phyloP scores from a whole-genome alignment of 2,888 invertebrate species.

The Harmothoe impar region DNA sequence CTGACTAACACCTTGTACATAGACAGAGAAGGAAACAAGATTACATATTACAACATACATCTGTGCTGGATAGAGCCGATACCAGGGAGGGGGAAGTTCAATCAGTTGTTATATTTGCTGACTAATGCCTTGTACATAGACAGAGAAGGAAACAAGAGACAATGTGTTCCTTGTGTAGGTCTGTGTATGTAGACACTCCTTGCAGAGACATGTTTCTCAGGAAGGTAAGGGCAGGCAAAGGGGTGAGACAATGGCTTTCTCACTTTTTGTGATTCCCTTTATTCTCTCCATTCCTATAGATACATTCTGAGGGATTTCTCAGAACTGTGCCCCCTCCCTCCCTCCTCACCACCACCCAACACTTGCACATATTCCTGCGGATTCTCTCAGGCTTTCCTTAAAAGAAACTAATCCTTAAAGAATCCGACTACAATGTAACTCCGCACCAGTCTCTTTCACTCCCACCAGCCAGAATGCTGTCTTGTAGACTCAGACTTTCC shows the following conservation, averaged over 20 bases:
- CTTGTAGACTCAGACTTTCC: background rate
- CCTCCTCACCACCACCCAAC: background rate
- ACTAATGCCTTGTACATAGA: too few relatives aligned
- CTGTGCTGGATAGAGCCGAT: too few relatives aligned
- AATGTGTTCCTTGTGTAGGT: too few relatives aligned
- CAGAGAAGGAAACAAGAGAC: too few relatives aligned
- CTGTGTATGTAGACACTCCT: too few relatives aligned
- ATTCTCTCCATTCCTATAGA: background rate
- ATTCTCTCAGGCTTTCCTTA: background rate
- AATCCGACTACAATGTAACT: constrained; percentile 6
- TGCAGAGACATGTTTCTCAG: too few relatives aligned
- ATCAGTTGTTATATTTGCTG: background rate
- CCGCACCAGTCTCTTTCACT: background rate
- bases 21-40: too few relatives aligned
- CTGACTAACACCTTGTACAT: too few relatives aligned
- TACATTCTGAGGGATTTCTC: background rate
- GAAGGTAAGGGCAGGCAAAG: too few relatives aligned
- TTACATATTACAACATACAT: too few relatives aligned
- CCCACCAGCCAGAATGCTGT: background rate
- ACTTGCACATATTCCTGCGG: background rate
- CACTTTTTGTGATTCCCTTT: background rate
- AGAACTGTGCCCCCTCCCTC: background rate
- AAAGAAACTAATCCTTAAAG: constrained; percentile 5
- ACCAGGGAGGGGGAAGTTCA: background rate
- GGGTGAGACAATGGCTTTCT: too few relatives aligned